Conservation (phyloP, 2,797 vertebrate genomes). For the Lycodopsis pacificus region DNA sequence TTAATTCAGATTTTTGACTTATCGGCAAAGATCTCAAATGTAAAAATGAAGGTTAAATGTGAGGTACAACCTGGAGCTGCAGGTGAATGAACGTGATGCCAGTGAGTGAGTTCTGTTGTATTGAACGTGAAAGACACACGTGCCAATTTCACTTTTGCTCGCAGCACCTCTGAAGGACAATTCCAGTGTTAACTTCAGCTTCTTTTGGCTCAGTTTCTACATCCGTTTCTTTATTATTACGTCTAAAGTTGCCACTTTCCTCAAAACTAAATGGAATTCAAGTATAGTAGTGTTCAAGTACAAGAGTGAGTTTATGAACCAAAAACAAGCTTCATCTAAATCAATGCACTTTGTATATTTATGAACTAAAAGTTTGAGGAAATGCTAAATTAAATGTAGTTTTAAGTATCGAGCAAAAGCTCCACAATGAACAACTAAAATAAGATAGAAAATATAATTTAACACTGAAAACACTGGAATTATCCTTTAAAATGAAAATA, state of each 20-base stretch:
- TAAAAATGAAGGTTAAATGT: neutral
- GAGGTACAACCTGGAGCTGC: neutral
- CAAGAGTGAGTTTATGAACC: constrained; percentile 9
- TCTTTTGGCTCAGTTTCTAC: neutral
- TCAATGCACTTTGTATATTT: neutral
- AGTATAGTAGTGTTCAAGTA: constrained; percentile 23
- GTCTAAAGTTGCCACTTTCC: neutral
- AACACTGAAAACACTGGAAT: constrained; percentile 17
- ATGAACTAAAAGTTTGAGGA: neutral
- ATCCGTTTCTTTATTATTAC: neutral
- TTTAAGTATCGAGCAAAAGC: neutral
- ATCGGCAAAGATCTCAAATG: too few relatives aligned
- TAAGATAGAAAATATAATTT: neutral
- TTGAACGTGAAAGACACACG: too few relatives aligned
- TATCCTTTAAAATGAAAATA: constrained; percentile 7
- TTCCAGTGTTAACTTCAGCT: neutral
- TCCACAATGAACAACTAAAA: neutral
- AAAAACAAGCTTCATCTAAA: constrained; percentile 10
- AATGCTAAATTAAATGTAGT: neutral
- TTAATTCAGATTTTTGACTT: neutral
- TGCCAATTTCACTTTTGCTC: neutral
- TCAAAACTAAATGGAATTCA: constrained; percentile 15
- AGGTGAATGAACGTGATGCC: neutral
- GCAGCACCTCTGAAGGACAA: constrained; percentile 9
- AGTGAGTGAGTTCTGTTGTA: neutral